A percentile compares a stretch with the other conserved stretches of the same genome.
Evolutionary conservation across 2,888 invertebrate species (phyloP).

Genomic region (Drosophila subquinaria): DNA sequence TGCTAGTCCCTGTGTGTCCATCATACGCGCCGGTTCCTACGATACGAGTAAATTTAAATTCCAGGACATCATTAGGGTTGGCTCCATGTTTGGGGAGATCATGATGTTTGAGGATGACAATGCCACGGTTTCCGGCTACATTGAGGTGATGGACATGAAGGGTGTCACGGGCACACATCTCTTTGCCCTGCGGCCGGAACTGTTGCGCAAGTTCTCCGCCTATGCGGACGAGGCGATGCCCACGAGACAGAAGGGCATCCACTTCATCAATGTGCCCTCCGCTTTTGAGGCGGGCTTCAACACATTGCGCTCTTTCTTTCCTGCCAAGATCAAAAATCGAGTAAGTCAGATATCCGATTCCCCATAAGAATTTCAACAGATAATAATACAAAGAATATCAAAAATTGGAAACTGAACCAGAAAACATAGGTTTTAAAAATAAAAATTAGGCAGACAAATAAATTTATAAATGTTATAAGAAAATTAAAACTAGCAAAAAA

Average conservation of each 20-base stretch:
- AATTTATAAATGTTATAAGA: too few species aligned
- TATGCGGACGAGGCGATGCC: slow-evolving; percentile 88
- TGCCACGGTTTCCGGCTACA: slow-evolving; percentile 86
- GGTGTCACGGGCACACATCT: slow-evolving; percentile 87
- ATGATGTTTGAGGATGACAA: slow-evolving; percentile 89
- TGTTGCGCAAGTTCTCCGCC: slow-evolving; percentile 87
- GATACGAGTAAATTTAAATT: slow-evolving; percentile 86
- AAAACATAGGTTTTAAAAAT: too few species aligned
- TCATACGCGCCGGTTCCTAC: slow-evolving; percentile 87
- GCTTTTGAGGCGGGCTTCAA: slow-evolving; percentile 88
- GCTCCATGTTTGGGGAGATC: slow-evolving; percentile 88
- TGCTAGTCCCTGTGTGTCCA: slow-evolving; percentile 86
- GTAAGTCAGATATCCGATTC: slow-evolving; percentile 84
- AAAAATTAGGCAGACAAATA: too few species aligned
- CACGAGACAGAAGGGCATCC: slow-evolving; percentile 88
- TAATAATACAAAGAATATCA: too few species aligned
- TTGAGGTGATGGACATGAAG: slow-evolving; percentile 88
- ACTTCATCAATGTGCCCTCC: slow-evolving; percentile 88
- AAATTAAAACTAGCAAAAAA: too few species aligned
- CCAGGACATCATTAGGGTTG: slow-evolving; percentile 87
- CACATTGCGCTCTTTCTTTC: slow-evolving; percentile 88
- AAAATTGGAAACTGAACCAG: too few species aligned
- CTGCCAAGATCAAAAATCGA: slow-evolving; percentile 88
- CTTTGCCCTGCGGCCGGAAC: slow-evolving; percentile 87
- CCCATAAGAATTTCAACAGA: neutral